These are phyloP conservation scores for Toxotes chatareus DNA, from an alignment of 2,113 vertebrate genomes.

Conservation along the genomic window DNA sequence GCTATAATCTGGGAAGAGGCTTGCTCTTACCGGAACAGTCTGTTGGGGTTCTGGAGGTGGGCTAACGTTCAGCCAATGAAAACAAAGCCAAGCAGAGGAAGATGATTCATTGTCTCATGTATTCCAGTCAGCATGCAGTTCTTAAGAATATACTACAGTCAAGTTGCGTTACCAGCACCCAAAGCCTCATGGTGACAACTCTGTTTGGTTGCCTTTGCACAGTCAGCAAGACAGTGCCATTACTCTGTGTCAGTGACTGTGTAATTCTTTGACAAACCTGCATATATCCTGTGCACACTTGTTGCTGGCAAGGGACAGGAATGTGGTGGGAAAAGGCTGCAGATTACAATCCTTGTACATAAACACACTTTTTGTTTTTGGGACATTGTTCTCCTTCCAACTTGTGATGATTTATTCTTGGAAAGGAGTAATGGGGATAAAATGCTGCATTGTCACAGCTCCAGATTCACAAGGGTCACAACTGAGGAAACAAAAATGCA, in stretches of 20 bases:
- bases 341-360: not conserved
- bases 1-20: conserved; percentile 64
- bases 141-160: conserved; percentile 25
- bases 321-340: not conserved
- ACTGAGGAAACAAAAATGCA: not conserved
- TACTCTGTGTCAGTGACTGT: not conserved
- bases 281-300: conserved; percentile 1
- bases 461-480: conserved; percentile 8
- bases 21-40: conserved; percentile 72
- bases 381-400: not conserved
- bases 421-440: not conserved
- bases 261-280: not conserved
- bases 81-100: conserved; percentile 43
- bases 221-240: not conserved
- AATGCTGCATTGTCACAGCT: not conserved
- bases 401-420: conserved; percentile 8
- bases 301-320: not conserved
- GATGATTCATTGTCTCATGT: conserved; percentile 68
- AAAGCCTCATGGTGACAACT: not conserved
- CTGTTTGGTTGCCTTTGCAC: not conserved
- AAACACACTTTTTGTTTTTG: conserved; percentile 5
- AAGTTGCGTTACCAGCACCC: conserved; percentile 6
- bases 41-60: conserved; percentile 65
- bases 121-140: conserved; percentile 26
- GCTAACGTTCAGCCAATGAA: conserved; percentile 69